Percentiles rank a stretch among this genome's conserved stretches.
Evolutionary conservation across 2,797 vertebrate genomes (phyloP).

Genomic region (Denticeps clupeoides): DNA sequence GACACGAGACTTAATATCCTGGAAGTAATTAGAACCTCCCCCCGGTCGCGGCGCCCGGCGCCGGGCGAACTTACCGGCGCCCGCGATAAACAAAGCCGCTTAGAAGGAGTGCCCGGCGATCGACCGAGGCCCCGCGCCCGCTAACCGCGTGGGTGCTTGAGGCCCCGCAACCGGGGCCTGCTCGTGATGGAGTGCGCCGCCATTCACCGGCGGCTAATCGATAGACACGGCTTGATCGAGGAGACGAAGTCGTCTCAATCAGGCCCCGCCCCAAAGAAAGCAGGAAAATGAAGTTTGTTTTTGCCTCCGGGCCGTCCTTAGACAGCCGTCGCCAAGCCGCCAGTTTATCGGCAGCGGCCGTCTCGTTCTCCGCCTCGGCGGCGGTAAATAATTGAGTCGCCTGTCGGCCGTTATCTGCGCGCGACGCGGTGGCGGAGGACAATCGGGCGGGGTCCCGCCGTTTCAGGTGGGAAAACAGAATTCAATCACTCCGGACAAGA

Average conservation of each 20-base stretch:
- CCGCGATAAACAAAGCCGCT: constrained; percentile 47
- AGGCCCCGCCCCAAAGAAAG: too few relatives aligned
- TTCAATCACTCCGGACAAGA: constrained; percentile 9
- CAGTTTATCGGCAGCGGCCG: constrained; percentile 26
- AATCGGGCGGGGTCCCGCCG: constrained; percentile 1
- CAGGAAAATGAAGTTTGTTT: too few relatives aligned
- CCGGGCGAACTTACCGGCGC: constrained; percentile 9
- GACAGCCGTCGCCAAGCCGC: constrained; percentile 16
- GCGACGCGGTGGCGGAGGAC: constrained; percentile 7
- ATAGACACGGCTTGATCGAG: too few relatives aligned
- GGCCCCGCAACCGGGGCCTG: constrained; percentile 13
- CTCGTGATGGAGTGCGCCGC: constrained; percentile 5
- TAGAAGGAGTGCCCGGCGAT: constrained; percentile 34
- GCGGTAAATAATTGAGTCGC: constrained; percentile 8
- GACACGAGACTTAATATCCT: constrained; percentile 33
- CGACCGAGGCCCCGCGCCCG: constrained; percentile 31
- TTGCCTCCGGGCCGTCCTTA: too few relatives aligned
- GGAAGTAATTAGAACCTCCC: constrained; percentile 40
- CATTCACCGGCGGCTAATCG: constrained; percentile 25
- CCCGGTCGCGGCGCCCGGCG: constrained; percentile 9
- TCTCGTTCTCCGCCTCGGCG: constrained; percentile 13
- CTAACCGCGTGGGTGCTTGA: constrained; percentile 24
- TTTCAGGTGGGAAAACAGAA: constrained; percentile 14
- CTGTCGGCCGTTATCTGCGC: constrained; percentile 11
- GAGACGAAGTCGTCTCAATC: too few relatives aligned